These are phyloP conservation scores for Anarrhichthys ocellatus DNA, from an alignment of 2,113 vertebrate genomes.

Conservation along the genomic window DNA sequence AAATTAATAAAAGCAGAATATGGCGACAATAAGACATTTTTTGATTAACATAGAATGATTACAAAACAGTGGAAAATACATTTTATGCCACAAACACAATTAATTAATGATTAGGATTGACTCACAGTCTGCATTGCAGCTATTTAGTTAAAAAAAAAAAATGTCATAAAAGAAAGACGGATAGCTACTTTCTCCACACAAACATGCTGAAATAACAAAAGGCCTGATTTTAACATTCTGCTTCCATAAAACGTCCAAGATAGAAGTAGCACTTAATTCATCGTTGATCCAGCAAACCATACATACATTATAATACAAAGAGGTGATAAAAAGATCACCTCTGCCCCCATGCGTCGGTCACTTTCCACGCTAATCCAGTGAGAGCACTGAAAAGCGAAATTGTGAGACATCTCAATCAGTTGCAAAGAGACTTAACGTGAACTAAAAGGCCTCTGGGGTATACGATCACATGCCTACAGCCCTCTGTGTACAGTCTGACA, in stretches of 20 bases:
- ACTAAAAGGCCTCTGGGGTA: slow-evolving; percentile 77
- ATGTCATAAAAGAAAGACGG: slow-evolving; percentile 35
- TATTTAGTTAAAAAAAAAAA: slow-evolving; percentile 44
- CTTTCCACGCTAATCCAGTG: slow-evolving; percentile 27
- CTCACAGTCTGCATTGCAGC: slow-evolving; percentile 61
- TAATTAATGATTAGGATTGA: slow-evolving; percentile 38
- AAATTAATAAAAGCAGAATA: slow-evolving; percentile 40
- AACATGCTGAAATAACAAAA: slow-evolving; percentile 70
- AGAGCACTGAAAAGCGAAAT: slow-evolving; percentile 33
- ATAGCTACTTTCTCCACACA: slow-evolving; percentile 21
- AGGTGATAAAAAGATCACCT: slow-evolving; percentile 46
- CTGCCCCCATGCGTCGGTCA: slow-evolving; percentile 49
- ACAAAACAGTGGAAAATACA: slow-evolving; percentile 59
- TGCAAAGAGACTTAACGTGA: slow-evolving; percentile 43
- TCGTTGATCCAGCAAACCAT: slow-evolving; percentile 63
- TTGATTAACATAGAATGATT: slow-evolving; percentile 51
- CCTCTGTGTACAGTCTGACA: slow-evolving; percentile 58
- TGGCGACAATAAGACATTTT: slow-evolving; percentile 39
- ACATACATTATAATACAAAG: slow-evolving; percentile 59
- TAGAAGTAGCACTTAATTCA: slow-evolving; percentile 69
- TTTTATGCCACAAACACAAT: slow-evolving; percentile 49
- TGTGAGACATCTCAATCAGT: slow-evolving; percentile 50
- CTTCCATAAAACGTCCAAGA: slow-evolving; percentile 60
- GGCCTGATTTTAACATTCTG: slow-evolving; percentile 62
- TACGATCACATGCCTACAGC: slow-evolving; percentile 68